Evolutionary conservation across 2,113 vertebrate species (phyloP), one percentile per base, ranked within the genome.

Genomic region (Antennarius striatus): DNA sequence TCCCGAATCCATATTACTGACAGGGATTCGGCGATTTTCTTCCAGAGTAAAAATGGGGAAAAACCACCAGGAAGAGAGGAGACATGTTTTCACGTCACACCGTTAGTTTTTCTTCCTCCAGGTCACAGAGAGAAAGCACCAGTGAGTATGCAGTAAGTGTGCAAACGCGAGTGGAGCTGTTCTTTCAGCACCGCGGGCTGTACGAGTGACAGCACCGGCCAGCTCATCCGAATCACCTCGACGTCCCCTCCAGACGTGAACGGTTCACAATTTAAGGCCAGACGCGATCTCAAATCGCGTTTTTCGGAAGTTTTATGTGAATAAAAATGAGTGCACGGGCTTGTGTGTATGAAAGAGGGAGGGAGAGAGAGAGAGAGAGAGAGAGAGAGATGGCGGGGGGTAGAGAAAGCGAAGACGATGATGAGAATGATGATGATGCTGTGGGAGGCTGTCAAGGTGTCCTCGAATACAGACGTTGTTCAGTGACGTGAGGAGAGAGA

Each of bases 171-270:
- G 81, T 46, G 89, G 89, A 92, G 89, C 92, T 93, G 90, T 92
- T 88, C 86, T 88, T 92, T 92, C 92, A 92, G 91, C 91, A 92
- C 92, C 90, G 62, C 73, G 68, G 75, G 75, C 83, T 88, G 73
- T 4, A 64, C 79, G 17, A 68, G 55, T 77, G 81, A 90, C 85
- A 79, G 80, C 73, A 30, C 52, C 28, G 53, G 71, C 88, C 82
- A 83, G 74, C n/a, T 40, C 51, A 29, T 29, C 10, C 12, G 11
- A 6, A 11, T 45, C 56, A 45, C 68, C 66, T 48, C 48, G 54
- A 63, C 48, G 16, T 36, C 64, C 22, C 64, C 57, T 62, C 73
- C 60, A 69, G 80, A 71, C 78, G 65, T 39, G 40, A 59, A 59
- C 43, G 43, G 58, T 59, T 75, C 56, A 64, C 80, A 55, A 65